Evolutionary conservation across 2,888 invertebrate genomes (phyloP).

Genomic region (Dynastes grantii): DNA sequence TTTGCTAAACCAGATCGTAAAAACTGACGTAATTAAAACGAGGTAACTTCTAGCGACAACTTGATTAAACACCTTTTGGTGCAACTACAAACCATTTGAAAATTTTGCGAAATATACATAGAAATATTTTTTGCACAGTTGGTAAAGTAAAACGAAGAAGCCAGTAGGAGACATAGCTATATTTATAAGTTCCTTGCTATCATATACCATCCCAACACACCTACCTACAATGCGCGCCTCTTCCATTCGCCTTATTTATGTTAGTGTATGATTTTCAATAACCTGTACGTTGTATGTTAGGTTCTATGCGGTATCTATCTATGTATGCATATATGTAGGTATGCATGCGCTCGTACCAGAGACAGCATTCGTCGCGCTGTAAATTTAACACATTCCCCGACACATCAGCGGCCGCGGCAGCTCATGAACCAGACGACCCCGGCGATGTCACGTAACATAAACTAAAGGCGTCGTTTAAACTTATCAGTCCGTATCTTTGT

Average conservation of each 20-base stretch:
- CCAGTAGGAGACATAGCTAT: not conserved
- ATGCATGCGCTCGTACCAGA: not conserved
- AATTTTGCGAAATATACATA: no score
- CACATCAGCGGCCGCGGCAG: slow-evolving; percentile 59
- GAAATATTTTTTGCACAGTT: not conserved
- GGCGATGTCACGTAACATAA: slow-evolving; percentile 56
- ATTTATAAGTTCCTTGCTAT: not conserved
- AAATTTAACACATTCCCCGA: slow-evolving; percentile 52
- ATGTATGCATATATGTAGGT: not conserved
- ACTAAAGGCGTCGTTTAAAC: slow-evolving; percentile 59
- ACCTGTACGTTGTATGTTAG: not conserved
- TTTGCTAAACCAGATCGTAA: no score
- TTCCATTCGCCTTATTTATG: slow-evolving; percentile 23
- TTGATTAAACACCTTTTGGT: no score
- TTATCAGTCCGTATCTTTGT: slow-evolving; percentile 59
- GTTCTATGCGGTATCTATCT: not conserved
- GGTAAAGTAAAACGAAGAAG: no score
- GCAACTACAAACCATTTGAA: no score
- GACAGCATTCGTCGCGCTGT: slow-evolving; percentile 21
- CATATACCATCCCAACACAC: not conserved
- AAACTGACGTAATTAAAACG: no score
- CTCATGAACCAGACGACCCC: slow-evolving; percentile 58
- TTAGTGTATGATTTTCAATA: slow-evolving; percentile 19
- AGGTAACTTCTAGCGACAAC: no score
- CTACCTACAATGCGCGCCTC: not conserved